Evolutionary conservation across 1,140 invertebrate genomes (phyloP), one percentile per base, ranked within the genome.

Genomic region (Paraescarpia echinospica): DNA sequence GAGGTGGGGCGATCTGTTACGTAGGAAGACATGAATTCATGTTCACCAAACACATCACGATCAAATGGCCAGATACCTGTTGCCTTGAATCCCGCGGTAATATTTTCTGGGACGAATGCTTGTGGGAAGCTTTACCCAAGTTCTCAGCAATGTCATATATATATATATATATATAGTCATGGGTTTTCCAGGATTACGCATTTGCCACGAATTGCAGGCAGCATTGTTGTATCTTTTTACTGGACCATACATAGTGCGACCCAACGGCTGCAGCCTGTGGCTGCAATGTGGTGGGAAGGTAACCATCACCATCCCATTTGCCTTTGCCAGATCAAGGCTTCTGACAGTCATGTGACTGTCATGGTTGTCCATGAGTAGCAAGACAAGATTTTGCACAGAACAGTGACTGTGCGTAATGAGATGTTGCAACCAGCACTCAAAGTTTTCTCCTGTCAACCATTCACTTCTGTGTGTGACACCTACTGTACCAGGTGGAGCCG

Each of bases 151-250:
- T 95, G 93, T 96, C 96, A n/a, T n/a, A n/a, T n/a, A n/a, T n/a
- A n/a, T n/a, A n/a, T n/a, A n/a, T n/a, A n/a, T n/a, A 94, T 96
- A 96, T 48, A 97, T 96, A 27, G 95, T 95, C 94, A 97, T 96
- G 14, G 95, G 94, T 94, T 96, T 96, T n/a, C 96, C 96, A 89
- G 96, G 95, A 93, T 97, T 94, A 92, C 90, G 95, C 93, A 94
- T 91, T 95, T 96, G 94, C 96, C 95, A 93, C 96, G 96, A 92
- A 94, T 97, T 22, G 97, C 97, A 89, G 22, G 51, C 93, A 89
- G 92, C 33, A 91, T 90, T 93, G 91, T 92, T 93, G 33, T 92
- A 91, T 89, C 92, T 93, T 89, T 94, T 94, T 35, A 94, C 92
- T 4, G 94, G 94, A 8, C 93, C 93, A 94, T 93, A 95, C 9